A percentile compares a stretch with the other conserved stretches of the same genome.
These are phyloP conservation scores for Colaptes auratus DNA, from an alignment of 2,113 vertebrate genomes.

Conservation along the genomic window DNA sequence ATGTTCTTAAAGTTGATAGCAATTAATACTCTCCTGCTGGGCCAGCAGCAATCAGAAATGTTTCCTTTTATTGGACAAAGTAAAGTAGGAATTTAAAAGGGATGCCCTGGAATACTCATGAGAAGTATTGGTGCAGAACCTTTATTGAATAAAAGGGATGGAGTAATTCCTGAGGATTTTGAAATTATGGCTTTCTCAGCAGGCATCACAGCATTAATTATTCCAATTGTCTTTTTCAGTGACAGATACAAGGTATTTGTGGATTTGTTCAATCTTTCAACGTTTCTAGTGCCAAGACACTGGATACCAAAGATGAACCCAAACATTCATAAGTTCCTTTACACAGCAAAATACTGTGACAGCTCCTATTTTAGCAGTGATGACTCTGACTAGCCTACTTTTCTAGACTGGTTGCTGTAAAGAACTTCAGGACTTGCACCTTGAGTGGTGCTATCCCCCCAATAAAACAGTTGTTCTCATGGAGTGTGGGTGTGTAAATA, in stretches of 20 bases:
- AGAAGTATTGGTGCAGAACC: background rate
- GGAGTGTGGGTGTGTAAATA: slow-evolving; percentile 1
- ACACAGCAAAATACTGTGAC: slow-evolving; percentile 91
- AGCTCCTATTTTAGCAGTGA: slow-evolving; percentile 98
- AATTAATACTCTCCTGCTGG: background rate
- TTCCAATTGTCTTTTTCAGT: slow-evolving; percentile 73
- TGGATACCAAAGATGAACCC: slow-evolving; percentile 96
- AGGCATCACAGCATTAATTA: background rate
- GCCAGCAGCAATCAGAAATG: background rate
- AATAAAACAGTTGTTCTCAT: background rate
- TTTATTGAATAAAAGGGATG: background rate
- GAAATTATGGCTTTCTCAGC: background rate
- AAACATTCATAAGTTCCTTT: slow-evolving; percentile 88
- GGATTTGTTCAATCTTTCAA: slow-evolving; percentile 96
- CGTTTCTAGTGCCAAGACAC: slow-evolving; percentile 88
- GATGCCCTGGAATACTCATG: background rate
- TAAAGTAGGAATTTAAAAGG: background rate
- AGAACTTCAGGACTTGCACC: background rate
- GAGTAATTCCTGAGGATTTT: background rate
- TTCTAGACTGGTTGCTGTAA: background rate
- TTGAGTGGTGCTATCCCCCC: background rate
- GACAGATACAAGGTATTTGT: slow-evolving; percentile 99
- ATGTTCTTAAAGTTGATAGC: background rate
- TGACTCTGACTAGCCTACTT: slow-evolving; percentile 85
- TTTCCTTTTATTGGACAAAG: background rate